phyloP scores from a whole-genome alignment of 2,797 vertebrate species.

The Octomys mimax region DNA sequence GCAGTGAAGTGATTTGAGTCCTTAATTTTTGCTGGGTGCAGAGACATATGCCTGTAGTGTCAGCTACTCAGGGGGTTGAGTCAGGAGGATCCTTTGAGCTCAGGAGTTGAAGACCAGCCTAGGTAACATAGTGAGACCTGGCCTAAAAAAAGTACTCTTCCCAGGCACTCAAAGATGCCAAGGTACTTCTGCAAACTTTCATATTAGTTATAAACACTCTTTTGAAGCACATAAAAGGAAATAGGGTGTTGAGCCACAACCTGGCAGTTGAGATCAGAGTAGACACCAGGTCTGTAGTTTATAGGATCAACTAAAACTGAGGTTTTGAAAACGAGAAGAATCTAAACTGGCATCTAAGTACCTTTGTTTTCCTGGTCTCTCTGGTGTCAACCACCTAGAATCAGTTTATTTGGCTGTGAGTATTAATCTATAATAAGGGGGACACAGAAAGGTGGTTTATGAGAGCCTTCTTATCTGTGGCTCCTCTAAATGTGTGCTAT shows the following conservation, averaged over 20 bases:
- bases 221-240: neutral
- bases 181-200: neutral
- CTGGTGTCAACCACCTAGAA: neutral
- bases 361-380: neutral
- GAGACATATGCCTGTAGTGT: neutral
- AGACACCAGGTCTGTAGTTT: neutral
- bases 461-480: neutral
- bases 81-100: neutral
- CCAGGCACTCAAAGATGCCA: neutral
- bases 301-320: neutral
- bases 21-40: neutral
- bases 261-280: neutral
- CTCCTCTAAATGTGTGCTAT: neutral
- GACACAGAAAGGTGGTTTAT: neutral
- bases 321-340: neutral
- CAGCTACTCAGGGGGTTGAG: neutral
- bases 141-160: neutral
- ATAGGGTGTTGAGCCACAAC: too few relatives aligned
- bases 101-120: neutral
- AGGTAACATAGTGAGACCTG: neutral
- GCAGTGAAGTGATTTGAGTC: neutral
- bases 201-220: neutral
- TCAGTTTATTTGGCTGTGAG: neutral
- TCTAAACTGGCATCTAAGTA: neutral
- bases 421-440: neutral